Percentiles rank a stretch among this genome's conserved stretches.
Evolutionary conservation across 2,888 invertebrate genomes (phyloP).

Genomic region (Oegoconia quadripuncta): DNA sequence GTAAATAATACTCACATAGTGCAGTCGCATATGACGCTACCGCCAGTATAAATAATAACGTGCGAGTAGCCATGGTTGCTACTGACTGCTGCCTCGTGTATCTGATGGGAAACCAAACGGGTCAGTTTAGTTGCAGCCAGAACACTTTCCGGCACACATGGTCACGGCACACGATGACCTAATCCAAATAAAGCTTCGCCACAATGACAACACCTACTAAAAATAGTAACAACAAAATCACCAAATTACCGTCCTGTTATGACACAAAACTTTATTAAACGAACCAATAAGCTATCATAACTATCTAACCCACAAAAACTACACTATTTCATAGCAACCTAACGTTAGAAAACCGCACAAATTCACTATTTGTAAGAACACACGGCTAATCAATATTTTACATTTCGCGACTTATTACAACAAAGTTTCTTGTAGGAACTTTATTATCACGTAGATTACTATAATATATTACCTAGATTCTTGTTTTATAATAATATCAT

Average conservation of each 20-base stretch:
- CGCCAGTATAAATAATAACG: slow-evolving; percentile 58
- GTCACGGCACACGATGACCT: slow-evolving; percentile 73
- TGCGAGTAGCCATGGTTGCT: slow-evolving; percentile 61
- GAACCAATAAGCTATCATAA: slow-evolving; percentile 27
- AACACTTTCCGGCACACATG: slow-evolving; percentile 72
- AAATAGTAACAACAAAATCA: slow-evolving; percentile 77
- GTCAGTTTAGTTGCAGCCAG: slow-evolving; percentile 49
- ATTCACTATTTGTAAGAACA: slow-evolving; percentile 48
- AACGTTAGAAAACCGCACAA: slow-evolving; percentile 50
- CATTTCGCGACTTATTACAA: slow-evolving; percentile 29
- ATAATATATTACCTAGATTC: slow-evolving; percentile 54
- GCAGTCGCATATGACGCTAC: slow-evolving; percentile 59
- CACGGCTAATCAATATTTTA: slow-evolving; percentile 66
- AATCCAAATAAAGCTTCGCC: slow-evolving; percentile 68
- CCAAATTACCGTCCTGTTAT: slow-evolving; percentile 42
- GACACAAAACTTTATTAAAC: slow-evolving; percentile 43
- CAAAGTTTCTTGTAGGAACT: slow-evolving; percentile 9
- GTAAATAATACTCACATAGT: slow-evolving; percentile 57
- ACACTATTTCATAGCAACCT: slow-evolving; percentile 37
- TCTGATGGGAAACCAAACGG: slow-evolving; percentile 70
- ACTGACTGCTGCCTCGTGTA: slow-evolving; percentile 52
- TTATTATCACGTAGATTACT: slow-evolving; percentile 14
- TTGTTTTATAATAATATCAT: slow-evolving; percentile 65
- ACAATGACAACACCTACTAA: slow-evolving; percentile 80
- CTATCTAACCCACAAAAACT: slow-evolving; percentile 30